phyloP scores from a whole-genome alignment of 2,797 vertebrate species.

The Sus cebifrons region DNA sequence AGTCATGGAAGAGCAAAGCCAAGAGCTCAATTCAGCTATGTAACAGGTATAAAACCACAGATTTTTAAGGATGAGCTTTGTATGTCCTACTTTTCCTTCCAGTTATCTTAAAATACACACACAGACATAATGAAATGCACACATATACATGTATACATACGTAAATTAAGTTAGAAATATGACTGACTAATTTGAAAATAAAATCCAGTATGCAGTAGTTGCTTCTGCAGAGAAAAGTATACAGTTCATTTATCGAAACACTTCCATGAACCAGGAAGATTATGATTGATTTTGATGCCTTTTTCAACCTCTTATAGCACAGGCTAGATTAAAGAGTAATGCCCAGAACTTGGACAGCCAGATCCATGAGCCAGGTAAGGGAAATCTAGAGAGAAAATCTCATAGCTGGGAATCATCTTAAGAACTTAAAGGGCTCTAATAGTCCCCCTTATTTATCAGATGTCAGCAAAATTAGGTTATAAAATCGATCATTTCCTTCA shows the following conservation, averaged over 20 bases:
- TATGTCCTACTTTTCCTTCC: background rate
- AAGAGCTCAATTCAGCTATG: background rate
- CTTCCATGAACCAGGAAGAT: background rate
- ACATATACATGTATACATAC: background rate
- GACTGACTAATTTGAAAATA: constrained; percentile 40
- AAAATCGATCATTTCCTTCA: constrained; percentile 50
- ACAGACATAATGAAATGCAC: background rate
- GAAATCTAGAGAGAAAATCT: constrained; percentile 7
- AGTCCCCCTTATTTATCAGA: background rate
- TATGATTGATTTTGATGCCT: background rate
- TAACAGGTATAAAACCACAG: background rate
- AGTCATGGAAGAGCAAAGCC: constrained; percentile 37
- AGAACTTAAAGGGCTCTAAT: background rate
- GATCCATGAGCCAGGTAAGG: background rate
- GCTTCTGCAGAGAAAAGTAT: constrained; percentile 9
- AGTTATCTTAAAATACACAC: background rate
- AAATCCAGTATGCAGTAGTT: background rate
- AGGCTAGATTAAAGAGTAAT: constrained; percentile 9
- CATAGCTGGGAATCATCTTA: background rate
- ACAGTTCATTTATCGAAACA: constrained; percentile 36
- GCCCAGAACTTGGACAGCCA: background rate
- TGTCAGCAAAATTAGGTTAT: constrained; percentile 30
- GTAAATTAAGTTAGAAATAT: background rate
- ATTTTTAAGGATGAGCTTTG: background rate
- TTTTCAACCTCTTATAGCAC: constrained; percentile 34